Base-by-base conservation (phyloP, 1,140 invertebrate genomes). In the Pollicipes pollicipes region DNA sequence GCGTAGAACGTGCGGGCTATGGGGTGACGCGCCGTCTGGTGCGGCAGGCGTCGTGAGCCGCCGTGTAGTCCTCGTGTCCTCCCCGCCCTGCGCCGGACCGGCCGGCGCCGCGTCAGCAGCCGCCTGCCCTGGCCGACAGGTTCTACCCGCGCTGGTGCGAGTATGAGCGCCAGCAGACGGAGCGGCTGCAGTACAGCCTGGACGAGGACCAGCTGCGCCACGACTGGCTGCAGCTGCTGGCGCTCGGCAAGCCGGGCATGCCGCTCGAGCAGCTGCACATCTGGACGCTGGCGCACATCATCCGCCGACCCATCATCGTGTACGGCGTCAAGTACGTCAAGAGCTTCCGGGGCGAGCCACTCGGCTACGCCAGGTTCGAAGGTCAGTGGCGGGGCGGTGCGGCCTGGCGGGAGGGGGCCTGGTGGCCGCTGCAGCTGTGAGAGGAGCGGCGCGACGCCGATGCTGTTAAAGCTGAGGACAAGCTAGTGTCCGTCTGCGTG, bases 261-360 rank as follows among this genome's bases (percentile, higher is more conserved):
- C 88, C 91, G 76, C 81, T 97, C 70, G 93, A 95, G 80, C 93
- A 97, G 82, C 84, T 95, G 75, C 95, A 97, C 79, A 91, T 98
- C 73, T 97, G 96, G 82, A 90, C 90, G 70, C 82, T 98, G 73
- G 90, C 94, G 68, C 95, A 98, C 81, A 91, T 98, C 75, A 80
- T 97, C 72, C 85, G 95, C 68, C 83, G 95, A 74, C 95, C 95
- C 64, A 91, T 98, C 73, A 89, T 98, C 76, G 92, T 98, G 66
- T 97, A 97, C 81, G 95, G 94, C 69, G 94, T 97, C 29, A 95
- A 97, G 82, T 91, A 93, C 79, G 93, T 97, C 26, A 95, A 95
- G 82, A 96, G 91, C 78, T 97, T 95, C 82, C 86, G 93, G 31
- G 95, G 95, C 16, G 95, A 98, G 82, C 89, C 92, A 75, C 86